phyloP scores from a whole-genome alignment of 1,140 invertebrate genomes.

The Diorhabda elongata region DNA sequence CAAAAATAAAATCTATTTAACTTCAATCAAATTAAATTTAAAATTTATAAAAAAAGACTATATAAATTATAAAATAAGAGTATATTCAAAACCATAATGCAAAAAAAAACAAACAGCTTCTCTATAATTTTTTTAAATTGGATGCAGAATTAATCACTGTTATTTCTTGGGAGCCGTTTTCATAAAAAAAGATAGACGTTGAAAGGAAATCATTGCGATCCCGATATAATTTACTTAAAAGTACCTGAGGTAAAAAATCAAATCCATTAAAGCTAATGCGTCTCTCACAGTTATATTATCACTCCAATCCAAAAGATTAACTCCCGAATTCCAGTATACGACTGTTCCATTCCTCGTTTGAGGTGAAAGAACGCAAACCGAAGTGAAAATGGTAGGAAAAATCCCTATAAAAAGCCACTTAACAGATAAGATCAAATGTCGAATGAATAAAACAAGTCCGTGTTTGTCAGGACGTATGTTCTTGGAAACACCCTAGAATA shows the following conservation, averaged over 20 bases:
- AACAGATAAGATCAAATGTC: slow-evolving; percentile 31
- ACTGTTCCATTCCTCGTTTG: not conserved
- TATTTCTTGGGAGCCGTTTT: too few relatives aligned
- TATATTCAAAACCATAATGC: too few relatives aligned
- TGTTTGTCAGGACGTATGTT: slow-evolving; percentile 29
- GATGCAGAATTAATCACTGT: too few relatives aligned
- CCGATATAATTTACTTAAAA: not conserved
- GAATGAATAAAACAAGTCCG: slow-evolving; percentile 30
- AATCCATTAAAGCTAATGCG: not conserved
- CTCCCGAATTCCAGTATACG: slow-evolving; percentile 5
- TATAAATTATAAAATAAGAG: too few relatives aligned
- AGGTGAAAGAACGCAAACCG: slow-evolving; percentile 14
- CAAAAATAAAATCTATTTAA: too few relatives aligned
- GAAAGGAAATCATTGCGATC: not conserved
- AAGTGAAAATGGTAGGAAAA: slow-evolving; percentile 20
- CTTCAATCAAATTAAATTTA: too few relatives aligned
- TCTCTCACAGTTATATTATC: not conserved
- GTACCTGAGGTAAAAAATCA: not conserved
- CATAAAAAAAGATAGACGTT: too few relatives aligned
- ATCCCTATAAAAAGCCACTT: slow-evolving; percentile 29
- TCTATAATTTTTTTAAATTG: too few relatives aligned
- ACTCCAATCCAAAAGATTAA: slow-evolving; percentile 10
- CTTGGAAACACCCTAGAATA: slow-evolving; percentile 26
- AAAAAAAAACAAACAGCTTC: too few relatives aligned
- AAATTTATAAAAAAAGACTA: too few relatives aligned